Evolutionary conservation across 2,888 invertebrate genomes (phyloP), one percentile per base, ranked within the genome.

Genomic region (Drosophila aldrichi): DNA sequence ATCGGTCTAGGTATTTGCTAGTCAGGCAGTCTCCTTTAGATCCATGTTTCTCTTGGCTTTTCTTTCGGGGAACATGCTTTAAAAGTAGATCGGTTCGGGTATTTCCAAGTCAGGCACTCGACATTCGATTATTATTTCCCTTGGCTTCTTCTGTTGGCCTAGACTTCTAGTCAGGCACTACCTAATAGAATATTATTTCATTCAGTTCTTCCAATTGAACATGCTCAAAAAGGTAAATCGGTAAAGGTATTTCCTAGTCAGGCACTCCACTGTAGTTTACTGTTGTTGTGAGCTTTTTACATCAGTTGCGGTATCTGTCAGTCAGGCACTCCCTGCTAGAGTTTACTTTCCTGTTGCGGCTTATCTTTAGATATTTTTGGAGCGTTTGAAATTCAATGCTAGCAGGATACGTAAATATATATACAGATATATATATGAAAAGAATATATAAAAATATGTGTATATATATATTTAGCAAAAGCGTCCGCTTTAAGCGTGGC

Each of bases 401-500:
- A 62, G 57, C 43, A 52, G 65, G 62, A 62, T 22, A 44, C 52
- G 44, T 16, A 25, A 9, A 44, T 20, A 48, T 22, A 9, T 44
- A 48, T n/a, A 29, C 1, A 48, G 25, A 29, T n/a, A 29, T 48
- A n/a, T 29, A 9, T 2, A 25, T 29, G 25, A 25, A 25, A 22
- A 14, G 6, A 6, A 61, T n/a, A 43, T 57, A 54, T 5, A 29
- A 5, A 44, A 10, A 22, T 44, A 25, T 25, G n/a, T 46, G n/a
- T 29, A 46, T 25, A 16, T 25, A 9, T 46, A 46, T 25, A 25
- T 25, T 9, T n/a, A 25, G 49, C 29, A 32, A 29, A 8, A 29
- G 48, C 64, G 6, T 43, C 49, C 12, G 48, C 41, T 43, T 25
- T 38, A 57, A 68, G 70, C 69, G 48, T 60, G 57, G 82, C 86